Evolutionary conservation across 1,140 invertebrate species (phyloP), one percentile per base, ranked within the genome.

Genomic region (Tyrophagus putrescentiae): DNA sequence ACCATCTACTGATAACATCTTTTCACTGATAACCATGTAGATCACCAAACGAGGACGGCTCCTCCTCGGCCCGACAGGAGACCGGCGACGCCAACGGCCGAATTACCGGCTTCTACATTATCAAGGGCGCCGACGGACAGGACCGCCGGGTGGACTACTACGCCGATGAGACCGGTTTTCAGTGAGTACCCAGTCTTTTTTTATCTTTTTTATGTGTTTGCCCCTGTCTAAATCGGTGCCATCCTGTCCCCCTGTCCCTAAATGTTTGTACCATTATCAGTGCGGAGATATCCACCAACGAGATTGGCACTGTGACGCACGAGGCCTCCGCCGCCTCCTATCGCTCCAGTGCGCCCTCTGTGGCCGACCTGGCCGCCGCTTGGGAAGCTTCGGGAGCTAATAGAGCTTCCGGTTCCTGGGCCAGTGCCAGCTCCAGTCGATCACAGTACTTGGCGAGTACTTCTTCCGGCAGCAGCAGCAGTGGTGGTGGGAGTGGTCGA

Each of bases 101-200:
- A 45, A 50, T 64, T 7, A 64, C 53, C 34, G 60, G 60, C 7
- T 45, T 60, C n/a, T 62, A 62, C 27, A 62, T 44, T 21, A 41
- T 48, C 3, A 27, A 60, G 42, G 64, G 62, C 48, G 44, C 52
- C 5, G 53, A 63, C 34, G 64, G 64, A 9, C 60, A 61, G 28
- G 61, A 65, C 48, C 61, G 64, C 52, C 59, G 62, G 23, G 64
- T 65, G 25, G 61, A 65, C 28, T 65, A 65, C 48, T 60, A 63
- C 21, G 64, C 64, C 25, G 64, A 65, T 45, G 64, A 62, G 36
- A 60, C 61, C 60, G 64, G 64, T 32, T 65, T 62, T 60, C 29
- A 58, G 41, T 57, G 16, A 33, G 28, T n/a, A 41, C 44, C 32
- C 27, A 5, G 7, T 34, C 6, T 32, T 7, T 21, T 54, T 54